A percentile compares a stretch with the other conserved stretches of the same genome.
Conservation (phyloP, 2,113 vertebrate species). For the Gallinago jamesoni region DNA sequence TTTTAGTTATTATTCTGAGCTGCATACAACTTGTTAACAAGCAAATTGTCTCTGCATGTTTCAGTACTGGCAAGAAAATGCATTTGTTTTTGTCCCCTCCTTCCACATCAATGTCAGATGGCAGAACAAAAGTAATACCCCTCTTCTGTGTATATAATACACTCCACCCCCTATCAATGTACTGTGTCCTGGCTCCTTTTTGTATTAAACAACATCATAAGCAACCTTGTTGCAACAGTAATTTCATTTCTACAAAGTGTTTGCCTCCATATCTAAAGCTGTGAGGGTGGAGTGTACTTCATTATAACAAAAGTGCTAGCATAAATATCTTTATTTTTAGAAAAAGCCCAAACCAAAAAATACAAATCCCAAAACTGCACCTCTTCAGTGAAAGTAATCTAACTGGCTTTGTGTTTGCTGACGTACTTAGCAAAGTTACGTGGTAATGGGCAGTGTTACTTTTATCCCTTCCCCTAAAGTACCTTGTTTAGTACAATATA, state of each 20-base stretch:
- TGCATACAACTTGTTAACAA: constrained; percentile 55
- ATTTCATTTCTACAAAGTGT: constrained; percentile 32
- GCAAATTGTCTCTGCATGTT: constrained; percentile 62
- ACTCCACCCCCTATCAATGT: constrained; percentile 31
- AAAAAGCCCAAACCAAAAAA: not conserved
- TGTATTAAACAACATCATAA: constrained; percentile 64
- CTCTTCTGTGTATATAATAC: constrained; percentile 46
- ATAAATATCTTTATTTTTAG: not conserved
- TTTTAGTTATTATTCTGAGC: constrained; percentile 34
- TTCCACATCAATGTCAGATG: constrained; percentile 5
- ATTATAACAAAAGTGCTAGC: not conserved
- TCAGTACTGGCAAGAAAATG: constrained; percentile 37
- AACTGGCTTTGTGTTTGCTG: not conserved
- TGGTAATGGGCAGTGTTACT: not conserved
- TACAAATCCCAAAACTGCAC: not conserved
- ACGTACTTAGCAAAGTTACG: not conserved
- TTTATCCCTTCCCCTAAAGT: not conserved
- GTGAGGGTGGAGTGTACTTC: constrained; percentile 28
- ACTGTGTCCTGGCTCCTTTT: constrained; percentile 44
- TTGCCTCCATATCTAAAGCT: constrained; percentile 15
- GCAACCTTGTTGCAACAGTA: constrained; percentile 41
- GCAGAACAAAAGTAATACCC: not conserved
- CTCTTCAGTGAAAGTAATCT: not conserved
- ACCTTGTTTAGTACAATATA: not conserved
- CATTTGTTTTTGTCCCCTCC: constrained; percentile 10